Evolutionary conservation across 2,797 vertebrate species (phyloP).

Genomic region (Clarias platycephalus): DNA sequence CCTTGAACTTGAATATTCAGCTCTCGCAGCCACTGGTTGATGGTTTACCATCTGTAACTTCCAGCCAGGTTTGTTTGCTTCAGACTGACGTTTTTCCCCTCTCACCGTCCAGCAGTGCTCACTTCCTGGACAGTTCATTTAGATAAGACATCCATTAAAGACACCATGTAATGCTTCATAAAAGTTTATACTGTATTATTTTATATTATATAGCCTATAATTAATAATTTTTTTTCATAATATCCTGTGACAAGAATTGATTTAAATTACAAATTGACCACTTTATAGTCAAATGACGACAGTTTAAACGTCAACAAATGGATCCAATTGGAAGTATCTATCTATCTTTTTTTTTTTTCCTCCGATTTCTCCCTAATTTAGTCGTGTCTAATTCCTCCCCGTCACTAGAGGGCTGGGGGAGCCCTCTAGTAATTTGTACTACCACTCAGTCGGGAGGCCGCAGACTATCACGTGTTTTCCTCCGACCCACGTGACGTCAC

Average conservation of each 20-base stretch:
- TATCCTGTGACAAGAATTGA: background rate
- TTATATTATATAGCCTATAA: no score
- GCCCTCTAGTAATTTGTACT: no score
- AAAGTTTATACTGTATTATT: background rate
- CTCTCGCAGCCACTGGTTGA: constrained; percentile 16
- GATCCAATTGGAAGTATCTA: background rate
- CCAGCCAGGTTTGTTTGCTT: background rate
- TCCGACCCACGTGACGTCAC: no score
- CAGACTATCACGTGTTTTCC: no score
- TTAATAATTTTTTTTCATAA: background rate
- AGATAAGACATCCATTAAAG: background rate
- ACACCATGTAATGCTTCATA: background rate
- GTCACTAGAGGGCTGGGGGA: no score
- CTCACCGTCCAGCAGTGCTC: background rate
- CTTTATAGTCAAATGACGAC: no score
- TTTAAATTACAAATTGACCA: background rate
- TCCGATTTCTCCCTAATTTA: no score
- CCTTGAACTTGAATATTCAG: background rate
- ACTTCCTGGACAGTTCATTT: constrained; percentile 7
- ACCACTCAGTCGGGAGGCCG: no score
- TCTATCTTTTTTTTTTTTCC: no score
- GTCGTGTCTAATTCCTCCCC: no score
- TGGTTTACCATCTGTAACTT: background rate
- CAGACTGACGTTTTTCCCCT: constrained; percentile 11
- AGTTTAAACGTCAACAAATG: background rate